These are phyloP conservation scores for Silurus meridionalis DNA, from an alignment of 2,113 vertebrate genomes.

Conservation along the genomic window DNA sequence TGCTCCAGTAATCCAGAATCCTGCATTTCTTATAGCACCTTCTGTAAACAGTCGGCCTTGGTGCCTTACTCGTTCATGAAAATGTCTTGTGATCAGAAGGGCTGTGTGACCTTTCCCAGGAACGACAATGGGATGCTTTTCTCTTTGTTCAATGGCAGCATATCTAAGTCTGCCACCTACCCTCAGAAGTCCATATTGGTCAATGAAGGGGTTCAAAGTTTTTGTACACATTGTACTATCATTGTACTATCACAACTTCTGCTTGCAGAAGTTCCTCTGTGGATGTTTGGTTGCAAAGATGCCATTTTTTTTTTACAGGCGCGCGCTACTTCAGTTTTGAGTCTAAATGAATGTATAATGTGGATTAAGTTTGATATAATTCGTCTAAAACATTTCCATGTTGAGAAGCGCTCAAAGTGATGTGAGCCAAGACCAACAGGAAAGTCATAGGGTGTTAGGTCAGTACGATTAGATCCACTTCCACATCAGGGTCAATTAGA, in stretches of 20 bases:
- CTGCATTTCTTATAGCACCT: background rate
- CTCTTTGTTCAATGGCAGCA: background rate
- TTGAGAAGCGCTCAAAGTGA: conserved; percentile 14
- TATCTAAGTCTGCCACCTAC: conserved; percentile 30
- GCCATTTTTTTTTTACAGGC: conserved; percentile 20
- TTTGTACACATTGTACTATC: too few relatives aligned
- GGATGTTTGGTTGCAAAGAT: conserved; percentile 10
- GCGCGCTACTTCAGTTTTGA: background rate
- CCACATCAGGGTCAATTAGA: too few relatives aligned
- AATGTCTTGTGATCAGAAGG: conserved; percentile 32
- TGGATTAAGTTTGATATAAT: conserved; percentile 15
- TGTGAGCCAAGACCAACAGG: background rate
- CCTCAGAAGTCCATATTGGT: conserved; percentile 7
- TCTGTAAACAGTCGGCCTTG: conserved; percentile 34
- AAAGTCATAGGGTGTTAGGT: background rate
- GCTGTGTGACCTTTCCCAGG: background rate
- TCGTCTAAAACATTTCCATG: conserved; percentile 26
- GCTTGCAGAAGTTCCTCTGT: conserved; percentile 16
- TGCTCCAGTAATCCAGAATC: conserved; percentile 16
- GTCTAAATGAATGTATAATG: background rate
- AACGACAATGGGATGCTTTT: conserved; percentile 43
- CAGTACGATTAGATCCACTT: background rate
- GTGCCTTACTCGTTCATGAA: conserved; percentile 32
- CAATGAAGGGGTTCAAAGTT: background rate
- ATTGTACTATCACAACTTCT: conserved; percentile 10